Evolutionary conservation across 2,113 vertebrate species (phyloP).

Genomic region (Centropus unirufus): DNA sequence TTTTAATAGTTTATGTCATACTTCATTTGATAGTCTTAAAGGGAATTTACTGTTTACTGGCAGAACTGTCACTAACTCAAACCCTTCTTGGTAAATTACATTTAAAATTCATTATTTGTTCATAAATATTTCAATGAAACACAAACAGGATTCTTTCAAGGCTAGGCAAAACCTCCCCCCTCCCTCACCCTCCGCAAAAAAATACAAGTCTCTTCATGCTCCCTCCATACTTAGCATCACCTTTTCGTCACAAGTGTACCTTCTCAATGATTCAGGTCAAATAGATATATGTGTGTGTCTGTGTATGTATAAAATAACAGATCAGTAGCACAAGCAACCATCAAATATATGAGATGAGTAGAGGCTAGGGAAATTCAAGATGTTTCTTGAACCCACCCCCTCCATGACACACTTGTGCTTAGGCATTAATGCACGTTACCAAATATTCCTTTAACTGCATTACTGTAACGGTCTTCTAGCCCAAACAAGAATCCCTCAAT

Average conservation of each 20-base stretch:
- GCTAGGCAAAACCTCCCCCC: not conserved
- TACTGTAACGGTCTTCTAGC: not conserved
- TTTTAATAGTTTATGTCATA: slow-evolving; percentile 16
- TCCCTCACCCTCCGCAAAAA: not conserved
- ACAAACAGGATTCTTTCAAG: not conserved
- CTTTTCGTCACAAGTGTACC: not conserved
- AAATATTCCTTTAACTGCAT: not conserved
- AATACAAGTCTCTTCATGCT: not conserved
- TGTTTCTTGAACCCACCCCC: not conserved
- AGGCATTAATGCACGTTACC: not conserved
- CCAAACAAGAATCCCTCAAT: not conserved
- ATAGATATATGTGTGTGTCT: fast-evolving
- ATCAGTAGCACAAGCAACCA: not conserved
- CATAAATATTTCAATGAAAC: slow-evolving; percentile 38
- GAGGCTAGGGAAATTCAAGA: not conserved
- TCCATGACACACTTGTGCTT: not conserved
- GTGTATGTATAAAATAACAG: not conserved
- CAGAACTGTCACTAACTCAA: not conserved
- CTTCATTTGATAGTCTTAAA: not conserved
- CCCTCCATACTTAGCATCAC: not conserved
- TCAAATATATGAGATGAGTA: not conserved
- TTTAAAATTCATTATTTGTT: slow-evolving; percentile 31
- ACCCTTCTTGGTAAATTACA: not conserved
- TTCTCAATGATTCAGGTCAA: not conserved
- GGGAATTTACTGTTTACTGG: not conserved